Conservation (phyloP, 2,888 invertebrate genomes). For the Lithosia quadra region DNA sequence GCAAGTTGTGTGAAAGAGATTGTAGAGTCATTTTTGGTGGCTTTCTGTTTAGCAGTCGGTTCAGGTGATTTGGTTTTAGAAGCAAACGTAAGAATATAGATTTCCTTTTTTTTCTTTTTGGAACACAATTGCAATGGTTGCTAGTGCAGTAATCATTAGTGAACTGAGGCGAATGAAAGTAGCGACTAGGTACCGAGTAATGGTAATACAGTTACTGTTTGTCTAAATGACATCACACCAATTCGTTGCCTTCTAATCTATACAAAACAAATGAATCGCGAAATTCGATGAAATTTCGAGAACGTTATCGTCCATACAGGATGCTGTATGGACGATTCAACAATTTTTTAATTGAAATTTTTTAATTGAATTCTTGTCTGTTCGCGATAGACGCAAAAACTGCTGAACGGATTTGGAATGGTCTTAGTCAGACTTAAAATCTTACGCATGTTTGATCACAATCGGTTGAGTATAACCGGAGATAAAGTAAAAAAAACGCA, state of each 20-base stretch:
- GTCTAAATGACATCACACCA: background rate
- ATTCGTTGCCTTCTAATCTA: background rate
- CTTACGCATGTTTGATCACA: no score
- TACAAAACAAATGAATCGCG: background rate
- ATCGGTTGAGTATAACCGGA: no score
- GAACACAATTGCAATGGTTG: constrained; percentile 3
- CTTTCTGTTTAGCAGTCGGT: constrained; percentile 14
- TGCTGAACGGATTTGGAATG: no score
- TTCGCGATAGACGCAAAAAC: no score
- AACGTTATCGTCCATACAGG: no score
- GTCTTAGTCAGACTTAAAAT: no score
- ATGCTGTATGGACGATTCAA: no score
- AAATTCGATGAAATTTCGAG: background rate
- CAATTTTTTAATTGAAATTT: no score
- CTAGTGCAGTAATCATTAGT: background rate
- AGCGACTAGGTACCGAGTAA: background rate
- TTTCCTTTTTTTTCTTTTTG: constrained; percentile 6
- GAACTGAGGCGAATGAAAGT: background rate
- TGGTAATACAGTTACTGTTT: background rate
- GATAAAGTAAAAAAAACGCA: no score
- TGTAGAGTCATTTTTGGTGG: constrained; percentile 18
- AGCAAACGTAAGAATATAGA: background rate
- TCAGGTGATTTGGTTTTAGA: constrained; percentile 17
- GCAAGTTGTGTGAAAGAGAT: constrained; percentile 37
- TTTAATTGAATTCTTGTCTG: no score